Conservation (phyloP, 2,888 invertebrate genomes). For the Nowickia ferox region DNA sequence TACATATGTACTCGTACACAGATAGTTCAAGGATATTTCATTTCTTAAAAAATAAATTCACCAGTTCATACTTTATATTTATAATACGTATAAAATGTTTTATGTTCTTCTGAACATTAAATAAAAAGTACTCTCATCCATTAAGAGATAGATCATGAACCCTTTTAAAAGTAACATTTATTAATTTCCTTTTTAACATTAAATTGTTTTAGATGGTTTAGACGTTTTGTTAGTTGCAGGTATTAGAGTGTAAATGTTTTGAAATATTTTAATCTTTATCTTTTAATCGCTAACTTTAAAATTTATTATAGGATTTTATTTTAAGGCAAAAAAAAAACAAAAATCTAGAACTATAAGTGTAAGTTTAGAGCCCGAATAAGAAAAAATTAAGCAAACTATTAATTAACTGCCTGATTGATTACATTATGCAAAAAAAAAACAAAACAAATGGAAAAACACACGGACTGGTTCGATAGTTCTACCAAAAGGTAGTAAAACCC, state of each 20-base stretch:
- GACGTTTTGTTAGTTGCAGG: constrained; percentile 2
- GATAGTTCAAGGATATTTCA: neutral
- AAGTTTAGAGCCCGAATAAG: no score
- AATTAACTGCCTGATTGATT: no score
- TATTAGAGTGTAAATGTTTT: neutral
- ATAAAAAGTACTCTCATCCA: neutral
- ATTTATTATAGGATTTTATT: neutral
- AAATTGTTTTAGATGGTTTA: constrained; percentile 12
- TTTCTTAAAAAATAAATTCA: neutral
- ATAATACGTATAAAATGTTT: neutral
- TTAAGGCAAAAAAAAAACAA: no score
- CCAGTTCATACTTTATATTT: neutral
- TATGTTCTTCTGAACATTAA: neutral
- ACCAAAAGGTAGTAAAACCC: no score
- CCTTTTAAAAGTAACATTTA: constrained; percentile 36
- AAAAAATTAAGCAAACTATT: no score
- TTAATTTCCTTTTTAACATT: constrained; percentile 50
- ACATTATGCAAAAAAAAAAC: no score
- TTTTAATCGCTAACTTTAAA: neutral
- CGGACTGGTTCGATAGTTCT: no score
- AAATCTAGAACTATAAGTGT: no score
- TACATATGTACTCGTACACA: no score
- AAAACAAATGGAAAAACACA: no score
- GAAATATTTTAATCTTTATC: neutral
- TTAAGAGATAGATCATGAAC: constrained; percentile 27